A percentile compares a stretch with the other conserved stretches of the same genome.
phyloP scores from a whole-genome alignment of 2,113 vertebrate genomes.

The Ailuropoda melanoleuca region DNA sequence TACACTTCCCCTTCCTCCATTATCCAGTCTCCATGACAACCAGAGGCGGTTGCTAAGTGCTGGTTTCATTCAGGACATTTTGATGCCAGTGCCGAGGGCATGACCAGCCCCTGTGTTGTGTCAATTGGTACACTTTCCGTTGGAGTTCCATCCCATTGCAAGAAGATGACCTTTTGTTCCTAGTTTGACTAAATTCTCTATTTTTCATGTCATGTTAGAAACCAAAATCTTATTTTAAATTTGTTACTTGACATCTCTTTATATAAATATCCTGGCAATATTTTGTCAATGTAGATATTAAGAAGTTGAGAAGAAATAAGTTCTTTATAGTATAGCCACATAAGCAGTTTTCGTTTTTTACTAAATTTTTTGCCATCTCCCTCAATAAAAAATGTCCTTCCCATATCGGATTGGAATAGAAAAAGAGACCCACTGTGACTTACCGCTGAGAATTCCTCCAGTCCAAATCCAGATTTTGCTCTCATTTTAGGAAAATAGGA shows the following conservation, averaged over 20 bases:
- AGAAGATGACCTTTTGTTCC: conserved; percentile 78
- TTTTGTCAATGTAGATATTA: neutral
- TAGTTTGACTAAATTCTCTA: conserved; percentile 73
- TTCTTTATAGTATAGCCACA: neutral
- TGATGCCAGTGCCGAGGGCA: conserved; percentile 87
- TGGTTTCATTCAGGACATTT: conserved; percentile 85
- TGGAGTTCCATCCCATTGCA: conserved; percentile 84
- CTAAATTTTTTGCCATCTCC: neutral
- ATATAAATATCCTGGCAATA: neutral
- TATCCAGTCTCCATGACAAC: conserved; percentile 87
- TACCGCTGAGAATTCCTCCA: neutral
- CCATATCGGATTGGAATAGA: neutral
- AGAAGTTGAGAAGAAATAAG: neutral
- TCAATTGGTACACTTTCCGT: conserved; percentile 77
- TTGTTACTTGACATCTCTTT: conserved; percentile 49
- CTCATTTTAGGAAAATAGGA: neutral
- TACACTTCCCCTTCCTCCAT: conserved; percentile 87
- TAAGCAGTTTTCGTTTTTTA: neutral
- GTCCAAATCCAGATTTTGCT: neutral
- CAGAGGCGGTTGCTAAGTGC: conserved; percentile 90
- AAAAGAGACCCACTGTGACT: neutral
- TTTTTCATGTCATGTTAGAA: conserved; percentile 61
- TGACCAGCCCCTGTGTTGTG: conserved; percentile 81
- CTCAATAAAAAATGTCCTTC: neutral
- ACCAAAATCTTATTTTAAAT: conserved; percentile 44